Percentiles rank a stretch among this genome's conserved stretches.
phyloP scores from a whole-genome alignment of 1,140 invertebrate species.

The Meloidogyne floridensis region DNA sequence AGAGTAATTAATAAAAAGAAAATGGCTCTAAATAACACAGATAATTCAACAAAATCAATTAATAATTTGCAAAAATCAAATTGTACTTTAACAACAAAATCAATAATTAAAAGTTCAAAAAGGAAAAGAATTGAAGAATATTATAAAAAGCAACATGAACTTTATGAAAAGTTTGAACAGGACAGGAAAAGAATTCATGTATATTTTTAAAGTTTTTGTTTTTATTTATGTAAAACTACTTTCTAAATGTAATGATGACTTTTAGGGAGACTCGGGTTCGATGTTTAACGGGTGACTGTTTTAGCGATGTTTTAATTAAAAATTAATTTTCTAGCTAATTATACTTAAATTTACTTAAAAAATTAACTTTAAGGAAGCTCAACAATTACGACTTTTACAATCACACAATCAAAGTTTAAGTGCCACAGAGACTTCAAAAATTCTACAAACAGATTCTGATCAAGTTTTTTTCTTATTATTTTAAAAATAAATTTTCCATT shows the following conservation, averaged over 20 bases:
- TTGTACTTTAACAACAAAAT: constrained; percentile 8
- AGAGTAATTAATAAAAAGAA: no score
- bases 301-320: no score
- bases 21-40: constrained; percentile 9
- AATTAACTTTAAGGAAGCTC: neutral
- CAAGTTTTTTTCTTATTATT: neutral
- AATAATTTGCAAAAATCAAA: neutral
- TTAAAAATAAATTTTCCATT: neutral
- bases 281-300: no score
- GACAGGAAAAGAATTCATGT: constrained; percentile 49
- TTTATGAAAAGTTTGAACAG: constrained; percentile 52
- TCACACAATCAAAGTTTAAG: neutral
- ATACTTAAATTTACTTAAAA: neutral
- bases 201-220: neutral
- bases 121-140: constrained; percentile 46
- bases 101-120: constrained; percentile 30
- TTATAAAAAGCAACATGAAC: constrained; percentile 45
- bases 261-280: no score
- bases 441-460: neutral
- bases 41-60: neutral
- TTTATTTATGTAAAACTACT: no score
- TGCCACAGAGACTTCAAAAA: neutral
- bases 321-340: no score
- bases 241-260: no score
- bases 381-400: neutral